These are phyloP conservation scores for Gari tellinella DNA, from an alignment of 2,888 invertebrate genomes.

Conservation along the genomic window DNA sequence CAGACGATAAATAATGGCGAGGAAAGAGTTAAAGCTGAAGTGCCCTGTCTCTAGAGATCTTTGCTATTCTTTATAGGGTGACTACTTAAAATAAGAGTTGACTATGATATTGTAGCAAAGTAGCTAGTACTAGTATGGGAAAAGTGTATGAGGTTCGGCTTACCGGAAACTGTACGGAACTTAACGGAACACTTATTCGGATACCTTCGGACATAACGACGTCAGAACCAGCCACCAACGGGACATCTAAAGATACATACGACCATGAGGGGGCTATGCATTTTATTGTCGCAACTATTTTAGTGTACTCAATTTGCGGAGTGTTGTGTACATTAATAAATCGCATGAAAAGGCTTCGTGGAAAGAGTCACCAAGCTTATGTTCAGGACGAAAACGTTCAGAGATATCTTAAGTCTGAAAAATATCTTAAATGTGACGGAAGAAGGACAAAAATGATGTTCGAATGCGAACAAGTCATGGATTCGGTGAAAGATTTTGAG, in stretches of 20 bases:
- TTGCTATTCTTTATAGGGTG: no score
- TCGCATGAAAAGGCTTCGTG: conserved; percentile 41
- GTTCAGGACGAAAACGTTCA: conserved; percentile 43
- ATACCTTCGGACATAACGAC: no score
- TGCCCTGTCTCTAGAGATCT: no score
- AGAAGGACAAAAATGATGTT: conserved; percentile 30
- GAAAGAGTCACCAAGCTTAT: conserved; percentile 29
- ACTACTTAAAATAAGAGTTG: no score
- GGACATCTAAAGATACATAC: conserved; percentile 6
- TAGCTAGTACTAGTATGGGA: no score
- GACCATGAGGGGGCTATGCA: conserved; percentile 51
- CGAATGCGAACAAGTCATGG: conserved; percentile 24
- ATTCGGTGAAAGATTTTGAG: conserved; percentile 28
- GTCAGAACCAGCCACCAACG: not conserved
- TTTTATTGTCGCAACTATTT: conserved; percentile 47
- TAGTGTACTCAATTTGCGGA: conserved; percentile 51
- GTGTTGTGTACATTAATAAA: conserved; percentile 46
- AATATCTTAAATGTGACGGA: conserved; percentile 38
- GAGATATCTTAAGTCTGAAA: conserved; percentile 45
- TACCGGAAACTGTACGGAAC: no score
- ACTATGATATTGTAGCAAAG: no score
- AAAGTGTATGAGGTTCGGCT: no score
- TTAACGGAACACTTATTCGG: no score
- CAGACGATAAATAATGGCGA: no score
- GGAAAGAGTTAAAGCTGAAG: no score